A percentile compares a stretch with the other conserved stretches of the same genome.
These are phyloP conservation scores for Clarias macrocephalus DNA, from an alignment of 2,113 vertebrate species.

Conservation along the genomic window DNA sequence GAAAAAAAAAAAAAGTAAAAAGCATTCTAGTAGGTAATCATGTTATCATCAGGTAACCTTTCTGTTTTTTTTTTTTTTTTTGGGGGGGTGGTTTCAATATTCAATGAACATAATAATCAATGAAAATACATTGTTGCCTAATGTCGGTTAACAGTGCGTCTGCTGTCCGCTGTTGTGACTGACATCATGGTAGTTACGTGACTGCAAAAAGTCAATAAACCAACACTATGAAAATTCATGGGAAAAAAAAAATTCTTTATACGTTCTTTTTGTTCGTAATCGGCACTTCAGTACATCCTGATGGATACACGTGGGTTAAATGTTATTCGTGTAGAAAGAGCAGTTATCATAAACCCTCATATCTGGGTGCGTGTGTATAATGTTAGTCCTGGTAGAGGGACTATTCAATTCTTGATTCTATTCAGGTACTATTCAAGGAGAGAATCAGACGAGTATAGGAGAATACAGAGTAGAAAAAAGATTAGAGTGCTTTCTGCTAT, in stretches of 20 bases:
- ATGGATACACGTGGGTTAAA: background rate
- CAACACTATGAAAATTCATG: background rate
- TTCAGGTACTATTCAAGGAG: background rate
- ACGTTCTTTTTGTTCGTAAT: background rate
- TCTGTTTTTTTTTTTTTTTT: background rate
- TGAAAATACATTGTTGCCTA: too few relatives aligned
- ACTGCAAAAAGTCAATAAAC: background rate
- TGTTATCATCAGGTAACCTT: too few relatives aligned
- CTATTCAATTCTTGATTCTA: background rate
- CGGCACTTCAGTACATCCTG: background rate
- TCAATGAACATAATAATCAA: too few relatives aligned
- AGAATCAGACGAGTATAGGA: background rate
- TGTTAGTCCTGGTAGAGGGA: background rate
- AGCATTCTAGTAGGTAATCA: too few relatives aligned
- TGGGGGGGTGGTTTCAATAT: too few relatives aligned
- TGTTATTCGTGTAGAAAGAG: background rate
- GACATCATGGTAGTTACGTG: too few relatives aligned
- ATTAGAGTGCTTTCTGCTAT: conserved; percentile 21
- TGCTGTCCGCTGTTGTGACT: too few relatives aligned
- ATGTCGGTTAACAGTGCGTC: too few relatives aligned
- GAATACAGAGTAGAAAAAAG: background rate
- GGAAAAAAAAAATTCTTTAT: background rate
- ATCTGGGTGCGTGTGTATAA: background rate
- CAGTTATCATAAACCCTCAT: background rate
- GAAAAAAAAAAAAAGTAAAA: too few relatives aligned